Evolutionary conservation across 2,888 invertebrate genomes (phyloP), one percentile per base, ranked within the genome.

Genomic region (Portevinia maculata): DNA sequence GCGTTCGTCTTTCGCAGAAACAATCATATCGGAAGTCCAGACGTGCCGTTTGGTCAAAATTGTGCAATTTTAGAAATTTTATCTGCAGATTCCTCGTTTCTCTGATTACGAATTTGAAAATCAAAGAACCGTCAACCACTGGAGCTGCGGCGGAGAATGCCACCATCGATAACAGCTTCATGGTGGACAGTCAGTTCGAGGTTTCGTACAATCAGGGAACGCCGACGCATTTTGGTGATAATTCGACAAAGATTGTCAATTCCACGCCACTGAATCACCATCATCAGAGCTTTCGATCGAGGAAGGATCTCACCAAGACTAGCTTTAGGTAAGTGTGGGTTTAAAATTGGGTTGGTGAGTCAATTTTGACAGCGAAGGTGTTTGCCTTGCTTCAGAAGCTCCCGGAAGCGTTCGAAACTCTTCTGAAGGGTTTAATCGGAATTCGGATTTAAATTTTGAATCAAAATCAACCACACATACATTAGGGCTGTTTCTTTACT

Each of bases 181-280:
- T 3, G 79, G 86, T 17, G 13, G 87, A 86, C 7, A 86, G 87
- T 37, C 85, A 84, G 3, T 67, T 88, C 6, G 88, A 90, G 7
- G 65, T 88, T 1, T 88, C 87, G 1, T 86, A 86, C 15, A 79
- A 69, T 21, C 87, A 87, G n/a, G 85, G 86, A 24, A 88, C 88
- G 2, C 88, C 90, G 0, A 78, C 86, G 6, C 83, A 86, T 21
- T 75, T 85, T 39, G 73, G 84, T n/a, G 70, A 79, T 41, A 67
- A 41, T 44, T 74, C 85, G 15, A 78, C 84, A n/a, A 87, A 86
- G 71, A 86, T 89, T 46, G 86, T 88, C 3, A 90, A 90, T 69
- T 90, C 90, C 2, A 91, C 91, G 5, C 91, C 91, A 0, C 79
- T 91, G 0, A 89, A 89, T 85, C 88, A 88, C 34, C 86, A 88